Conservation (phyloP, 2,113 vertebrate genomes). For the Melanocharis versteri region DNA sequence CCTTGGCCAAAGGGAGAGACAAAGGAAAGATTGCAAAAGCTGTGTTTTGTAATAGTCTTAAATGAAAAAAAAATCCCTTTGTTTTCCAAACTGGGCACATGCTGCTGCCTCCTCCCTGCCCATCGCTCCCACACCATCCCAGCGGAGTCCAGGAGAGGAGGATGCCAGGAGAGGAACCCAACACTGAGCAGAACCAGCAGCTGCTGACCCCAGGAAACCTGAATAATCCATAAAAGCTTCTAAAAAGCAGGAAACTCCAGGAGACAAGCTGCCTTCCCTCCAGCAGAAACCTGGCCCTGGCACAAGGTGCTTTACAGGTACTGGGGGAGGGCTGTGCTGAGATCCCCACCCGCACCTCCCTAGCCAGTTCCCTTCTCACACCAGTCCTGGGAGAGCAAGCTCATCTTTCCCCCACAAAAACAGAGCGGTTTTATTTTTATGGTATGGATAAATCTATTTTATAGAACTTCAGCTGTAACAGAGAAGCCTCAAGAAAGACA, state of each 20-base stretch:
- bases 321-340: background rate
- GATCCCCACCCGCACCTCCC: background rate
- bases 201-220: background rate
- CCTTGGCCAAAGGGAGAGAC: background rate
- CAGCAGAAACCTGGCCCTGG: rapidly evolving
- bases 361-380: background rate
- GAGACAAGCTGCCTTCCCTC: background rate
- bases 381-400: background rate
- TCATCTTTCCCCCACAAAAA: background rate
- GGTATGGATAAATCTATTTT: background rate
- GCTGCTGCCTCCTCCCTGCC: background rate
- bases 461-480: background rate
- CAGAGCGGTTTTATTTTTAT: background rate
- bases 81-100: background rate
- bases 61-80: rapidly evolving
- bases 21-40: background rate
- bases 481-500: background rate
- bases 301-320: background rate
- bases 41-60: background rate
- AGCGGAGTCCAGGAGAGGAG: background rate
- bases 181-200: background rate
- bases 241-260: background rate
- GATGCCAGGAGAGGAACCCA: background rate
- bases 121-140: rapidly evolving
- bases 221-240: background rate